phyloP scores from a whole-genome alignment of 2,797 vertebrate genomes.

The Labeo calbasu region DNA sequence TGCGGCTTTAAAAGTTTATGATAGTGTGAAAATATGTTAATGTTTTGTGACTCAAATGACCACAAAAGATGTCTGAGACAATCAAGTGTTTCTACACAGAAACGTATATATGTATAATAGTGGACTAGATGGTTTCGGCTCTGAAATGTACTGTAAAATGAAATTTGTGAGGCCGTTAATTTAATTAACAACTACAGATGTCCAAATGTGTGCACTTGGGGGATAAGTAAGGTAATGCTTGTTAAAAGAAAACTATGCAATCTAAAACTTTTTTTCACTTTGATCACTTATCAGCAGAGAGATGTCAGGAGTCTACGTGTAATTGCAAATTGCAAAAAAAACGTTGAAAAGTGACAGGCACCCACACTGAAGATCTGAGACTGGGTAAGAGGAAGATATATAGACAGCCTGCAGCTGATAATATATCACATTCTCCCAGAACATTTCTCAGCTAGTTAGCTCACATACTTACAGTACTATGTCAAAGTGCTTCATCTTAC shows the following conservation, averaged over 20 bases:
- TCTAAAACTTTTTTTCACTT: conserved; percentile 4
- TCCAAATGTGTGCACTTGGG: background rate
- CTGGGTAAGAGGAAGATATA: background rate
- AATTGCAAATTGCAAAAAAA: conserved; percentile 37
- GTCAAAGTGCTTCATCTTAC: background rate
- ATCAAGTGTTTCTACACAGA: conserved; percentile 54
- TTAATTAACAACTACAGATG: conserved; percentile 8
- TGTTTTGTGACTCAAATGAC: conserved; percentile 67
- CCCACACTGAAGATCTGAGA: conserved; percentile 30
- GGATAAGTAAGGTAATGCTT: background rate
- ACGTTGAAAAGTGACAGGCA: conserved; percentile 36
- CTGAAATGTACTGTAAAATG: background rate
- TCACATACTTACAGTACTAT: background rate
- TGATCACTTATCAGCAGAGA: conserved; percentile 8
- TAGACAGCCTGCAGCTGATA: conserved; percentile 14
- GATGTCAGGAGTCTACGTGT: conserved; percentile 18
- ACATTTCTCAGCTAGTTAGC: conserved; percentile 47
- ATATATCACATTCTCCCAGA: conserved; percentile 29
- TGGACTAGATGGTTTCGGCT: conserved; percentile 8
- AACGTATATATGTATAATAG: background rate
- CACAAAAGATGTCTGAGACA: conserved; percentile 52
- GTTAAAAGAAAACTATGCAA: background rate
- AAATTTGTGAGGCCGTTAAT: background rate
- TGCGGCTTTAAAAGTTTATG: background rate
- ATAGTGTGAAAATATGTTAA: conserved; percentile 62